A percentile compares a stretch with the other conserved stretches of the same genome.
Evolutionary conservation across 2,888 invertebrate species (phyloP).

Genomic region (Eupithecia dodoneata): DNA sequence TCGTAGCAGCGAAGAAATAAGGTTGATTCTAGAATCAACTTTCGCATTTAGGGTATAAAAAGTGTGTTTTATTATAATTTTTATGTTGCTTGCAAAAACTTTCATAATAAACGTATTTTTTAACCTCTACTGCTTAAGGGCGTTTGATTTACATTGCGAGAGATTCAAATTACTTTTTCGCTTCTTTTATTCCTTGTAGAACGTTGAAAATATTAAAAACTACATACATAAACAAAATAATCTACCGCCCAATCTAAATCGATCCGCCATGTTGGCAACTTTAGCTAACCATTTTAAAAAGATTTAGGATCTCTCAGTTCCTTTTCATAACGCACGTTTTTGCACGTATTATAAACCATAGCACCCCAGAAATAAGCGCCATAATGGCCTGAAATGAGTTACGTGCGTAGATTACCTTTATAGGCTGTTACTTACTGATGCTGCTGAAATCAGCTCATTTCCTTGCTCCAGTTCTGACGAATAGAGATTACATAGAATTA

Average conservation of each 20-base stretch:
- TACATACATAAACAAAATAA: background rate
- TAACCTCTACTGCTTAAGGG: background rate
- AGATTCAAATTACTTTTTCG: background rate
- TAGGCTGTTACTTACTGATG: slow-evolving; percentile 9
- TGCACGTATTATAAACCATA: slow-evolving; percentile 10
- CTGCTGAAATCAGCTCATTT: slow-evolving; percentile 5
- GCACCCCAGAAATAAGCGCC: slow-evolving; percentile 1
- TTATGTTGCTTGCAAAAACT: slow-evolving; percentile 1
- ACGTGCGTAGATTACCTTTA: slow-evolving; percentile 12
- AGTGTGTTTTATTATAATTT: background rate
- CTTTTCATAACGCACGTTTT: slow-evolving; percentile 6
- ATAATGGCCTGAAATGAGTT: slow-evolving; percentile 10
- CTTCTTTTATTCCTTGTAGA: background rate
- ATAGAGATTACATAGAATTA: slow-evolving; percentile 7
- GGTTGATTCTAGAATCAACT: background rate
- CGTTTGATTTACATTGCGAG: background rate
- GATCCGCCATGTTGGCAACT: background rate
- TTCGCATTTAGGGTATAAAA: background rate
- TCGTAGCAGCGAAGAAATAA: slow-evolving; percentile 24
- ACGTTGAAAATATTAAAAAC: background rate
- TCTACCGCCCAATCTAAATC: background rate
- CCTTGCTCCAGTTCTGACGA: slow-evolving; percentile 1
- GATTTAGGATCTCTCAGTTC: background rate
- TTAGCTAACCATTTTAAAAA: background rate
- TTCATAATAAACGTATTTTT: background rate